Base-by-base conservation (phyloP, 1,140 invertebrate species). In the Harpegnathos saltator region DNA sequence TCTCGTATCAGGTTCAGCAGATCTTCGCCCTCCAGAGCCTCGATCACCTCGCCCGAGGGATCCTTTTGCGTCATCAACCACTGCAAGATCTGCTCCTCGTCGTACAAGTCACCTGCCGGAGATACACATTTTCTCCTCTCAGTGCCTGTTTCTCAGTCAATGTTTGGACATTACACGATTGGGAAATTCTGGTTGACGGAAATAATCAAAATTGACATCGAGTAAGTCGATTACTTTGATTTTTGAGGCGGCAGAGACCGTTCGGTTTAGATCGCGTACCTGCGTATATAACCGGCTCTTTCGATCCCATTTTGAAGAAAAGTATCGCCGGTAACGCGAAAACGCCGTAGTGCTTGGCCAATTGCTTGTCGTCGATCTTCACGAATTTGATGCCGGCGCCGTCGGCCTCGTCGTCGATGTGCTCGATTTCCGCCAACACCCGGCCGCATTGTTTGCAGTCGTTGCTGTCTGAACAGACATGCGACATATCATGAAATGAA, bases 361-460 rank as follows among this genome's bases (percentile, higher is more conserved):
- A 95, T 74, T 97, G 95, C 87, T 97, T 97, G 90, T 99, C 98
- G 85, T 98, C 97, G 85, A 99, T 97, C 93, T 98, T 98, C 0
- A 99, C 97, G 89, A 99, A 99, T 90, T 98, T 98, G 69, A 99
- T 98, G 54, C 98, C 98, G 54, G 97, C 98, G n/a, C 96, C 95
- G 92, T 98, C 98, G 0, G 98, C 98, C 87, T 98, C 98, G 90
- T 99, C 98, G 90, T 99, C 98, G 84, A 99, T 98, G 90, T 98
- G 97, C 91, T 99, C 98, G 71, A 99, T 97, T 92, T 98, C 98
- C 9, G 96, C 95, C 83, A 99, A 94, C 7, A 99, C 98, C 92
- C 97, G 96, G 72, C 97, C 96, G 93, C 98, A 99, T 92, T 98
- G 98, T 94, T 99, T 98, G 94, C 98, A 99, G 93, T 98, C 98